A percentile compares a stretch with the other conserved stretches of the same genome.
Evolutionary conservation across 1,140 invertebrate species (phyloP).

Genomic region (Caenorhabditis brenneri): DNA sequence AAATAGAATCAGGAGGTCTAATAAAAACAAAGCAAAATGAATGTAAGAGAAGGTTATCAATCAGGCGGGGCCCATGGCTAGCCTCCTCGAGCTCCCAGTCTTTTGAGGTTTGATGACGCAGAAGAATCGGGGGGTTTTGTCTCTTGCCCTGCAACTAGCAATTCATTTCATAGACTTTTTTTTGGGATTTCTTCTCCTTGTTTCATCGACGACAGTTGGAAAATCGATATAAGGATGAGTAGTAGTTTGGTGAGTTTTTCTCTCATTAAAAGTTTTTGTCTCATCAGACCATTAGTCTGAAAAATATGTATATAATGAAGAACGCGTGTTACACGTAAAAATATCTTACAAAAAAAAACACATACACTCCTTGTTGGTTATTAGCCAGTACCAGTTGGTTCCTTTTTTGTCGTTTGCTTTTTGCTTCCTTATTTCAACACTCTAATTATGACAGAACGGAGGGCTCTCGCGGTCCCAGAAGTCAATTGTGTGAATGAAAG

Average conservation of each 20-base stretch:
- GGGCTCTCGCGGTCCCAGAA: neutral
- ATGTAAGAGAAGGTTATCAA: constrained; percentile 36
- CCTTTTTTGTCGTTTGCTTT: neutral
- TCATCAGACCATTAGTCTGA: too few species aligned
- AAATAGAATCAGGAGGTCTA: neutral
- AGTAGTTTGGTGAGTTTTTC: constrained; percentile 19
- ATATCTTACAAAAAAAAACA: neutral
- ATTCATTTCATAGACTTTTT: constrained; percentile 27
- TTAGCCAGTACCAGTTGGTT: neutral
- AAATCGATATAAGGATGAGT: neutral
- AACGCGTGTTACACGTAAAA: neutral
- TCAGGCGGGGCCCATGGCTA: neutral
- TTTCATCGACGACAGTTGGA: neutral
- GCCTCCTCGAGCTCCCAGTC: neutral
- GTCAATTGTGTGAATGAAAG: constrained; percentile 21
- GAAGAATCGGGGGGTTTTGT: neutral
- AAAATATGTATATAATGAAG: too few species aligned
- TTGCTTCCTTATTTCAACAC: constrained; percentile 3
- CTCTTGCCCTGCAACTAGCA: neutral
- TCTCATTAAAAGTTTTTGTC: neutral
- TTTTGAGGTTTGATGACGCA: constrained; percentile 38
- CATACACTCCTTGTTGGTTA: neutral
- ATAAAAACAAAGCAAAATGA: neutral
- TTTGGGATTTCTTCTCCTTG: neutral
- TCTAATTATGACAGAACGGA: constrained; percentile 6